Evolutionary conservation across 2,797 vertebrate genomes (phyloP).

Genomic region (Antrozous pallidus): DNA sequence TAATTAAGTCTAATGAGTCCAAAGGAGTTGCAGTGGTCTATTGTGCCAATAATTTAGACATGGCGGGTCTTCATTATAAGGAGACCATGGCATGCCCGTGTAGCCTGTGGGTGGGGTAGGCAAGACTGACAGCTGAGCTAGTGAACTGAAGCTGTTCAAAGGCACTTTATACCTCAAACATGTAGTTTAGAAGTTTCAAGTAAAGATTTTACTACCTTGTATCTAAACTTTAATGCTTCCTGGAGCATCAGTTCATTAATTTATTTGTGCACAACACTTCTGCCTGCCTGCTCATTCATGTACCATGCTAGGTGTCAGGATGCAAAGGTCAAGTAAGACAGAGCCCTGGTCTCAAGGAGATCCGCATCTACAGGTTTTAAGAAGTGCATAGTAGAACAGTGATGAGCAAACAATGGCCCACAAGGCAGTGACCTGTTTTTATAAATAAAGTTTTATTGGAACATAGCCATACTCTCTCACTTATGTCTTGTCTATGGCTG

Average conservation of each 20-base stretch:
- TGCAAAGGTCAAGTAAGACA: background rate
- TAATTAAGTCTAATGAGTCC: conserved; percentile 81
- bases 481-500: background rate
- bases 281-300: background rate
- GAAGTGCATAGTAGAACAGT: background rate
- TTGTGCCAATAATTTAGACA: conserved; percentile 81
- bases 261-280: too few relatives aligned
- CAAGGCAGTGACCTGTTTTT: background rate
- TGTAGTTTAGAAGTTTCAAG: background rate
- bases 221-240: background rate
- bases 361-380: background rate
- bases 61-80: conserved; percentile 71
- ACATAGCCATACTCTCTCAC: background rate
- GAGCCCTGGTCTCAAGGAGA: background rate
- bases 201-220: background rate
- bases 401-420: background rate
- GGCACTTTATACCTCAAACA: background rate
- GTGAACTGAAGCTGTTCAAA: background rate
- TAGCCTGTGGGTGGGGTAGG: conserved; percentile 27
- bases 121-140: conserved; percentile 31
- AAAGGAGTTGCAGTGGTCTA: conserved; percentile 76
- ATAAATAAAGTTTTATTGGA: background rate
- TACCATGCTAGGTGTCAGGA: accelerated
- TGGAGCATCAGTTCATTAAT: background rate
- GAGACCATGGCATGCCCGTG: conserved; percentile 60